Evolutionary conservation across 2,888 invertebrate genomes (phyloP).

Genomic region (Glyphotaelius pellucidus): DNA sequence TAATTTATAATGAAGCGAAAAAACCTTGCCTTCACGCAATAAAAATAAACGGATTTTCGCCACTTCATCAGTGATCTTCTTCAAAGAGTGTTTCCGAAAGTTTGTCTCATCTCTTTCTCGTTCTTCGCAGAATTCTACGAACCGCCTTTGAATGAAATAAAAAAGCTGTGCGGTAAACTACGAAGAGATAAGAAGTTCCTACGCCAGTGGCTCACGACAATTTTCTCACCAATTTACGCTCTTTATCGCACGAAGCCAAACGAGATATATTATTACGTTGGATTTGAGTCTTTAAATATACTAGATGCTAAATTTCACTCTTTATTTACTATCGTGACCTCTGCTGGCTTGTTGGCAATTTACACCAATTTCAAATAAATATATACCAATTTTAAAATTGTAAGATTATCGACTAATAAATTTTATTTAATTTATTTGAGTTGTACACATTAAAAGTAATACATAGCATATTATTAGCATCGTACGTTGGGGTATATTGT

Average conservation of each 20-base stretch:
- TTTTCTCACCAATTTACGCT: conserved; percentile 50
- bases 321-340: not conserved
- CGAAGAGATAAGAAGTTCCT: conserved; percentile 44
- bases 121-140: not conserved
- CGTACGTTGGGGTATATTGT: too few relatives aligned
- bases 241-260: conserved; percentile 44
- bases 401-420: too few relatives aligned
- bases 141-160: conserved; percentile 18
- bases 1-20: not conserved
- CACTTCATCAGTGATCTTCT: not conserved
- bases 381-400: not conserved
- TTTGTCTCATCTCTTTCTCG: not conserved
- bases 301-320: not conserved
- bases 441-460: too few relatives aligned
- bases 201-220: conserved; percentile 43
- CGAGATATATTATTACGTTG: conserved; percentile 16
- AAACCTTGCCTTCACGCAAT: not conserved
- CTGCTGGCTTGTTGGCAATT: not conserved
- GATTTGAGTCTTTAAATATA: conserved; percentile 31
- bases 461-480: too few relatives aligned
- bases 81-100: not conserved
- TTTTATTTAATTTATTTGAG: too few relatives aligned
- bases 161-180: conserved; percentile 27
- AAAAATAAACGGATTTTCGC: not conserved
- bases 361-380: not conserved